These are phyloP conservation scores for Amphipoea lucens DNA, from an alignment of 2,888 invertebrate species.

Conservation along the genomic window DNA sequence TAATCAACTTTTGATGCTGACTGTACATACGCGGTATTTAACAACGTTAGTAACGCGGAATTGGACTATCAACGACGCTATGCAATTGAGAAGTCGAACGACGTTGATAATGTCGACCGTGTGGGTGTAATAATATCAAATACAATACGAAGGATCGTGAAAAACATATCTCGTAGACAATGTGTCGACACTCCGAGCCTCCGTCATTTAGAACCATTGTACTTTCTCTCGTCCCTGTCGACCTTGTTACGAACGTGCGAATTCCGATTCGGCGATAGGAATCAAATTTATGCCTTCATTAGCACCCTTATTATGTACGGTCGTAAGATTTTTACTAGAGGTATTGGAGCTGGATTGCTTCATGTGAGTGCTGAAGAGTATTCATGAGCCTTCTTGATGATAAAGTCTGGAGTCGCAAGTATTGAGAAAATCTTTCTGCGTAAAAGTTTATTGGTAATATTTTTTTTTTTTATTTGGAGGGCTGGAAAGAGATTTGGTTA, in stretches of 20 bases:
- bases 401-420: slow-evolving; percentile 9
- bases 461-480: slow-evolving; percentile 4
- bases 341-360: slow-evolving; percentile 24
- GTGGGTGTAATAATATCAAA: background rate
- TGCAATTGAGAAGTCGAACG: background rate
- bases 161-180: slow-evolving; percentile 55
- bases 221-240: slow-evolving; percentile 37
- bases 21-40: too few relatives aligned
- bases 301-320: slow-evolving; percentile 35
- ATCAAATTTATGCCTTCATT: slow-evolving; percentile 65
- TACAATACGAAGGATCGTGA: slow-evolving; percentile 11
- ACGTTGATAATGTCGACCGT: slow-evolving; percentile 1
- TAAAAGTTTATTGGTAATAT: slow-evolving; percentile 21
- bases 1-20: too few relatives aligned
- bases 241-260: slow-evolving; percentile 48
- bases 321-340: slow-evolving; percentile 29
- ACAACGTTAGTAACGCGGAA: too few relatives aligned
- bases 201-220: slow-evolving; percentile 61
- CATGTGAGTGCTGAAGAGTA: slow-evolving; percentile 6
- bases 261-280: slow-evolving; percentile 49
- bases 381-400: slow-evolving; percentile 16
- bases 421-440: slow-evolving; percentile 16
- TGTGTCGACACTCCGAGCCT: slow-evolving; percentile 38
- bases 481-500: background rate
- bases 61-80: too few relatives aligned